A percentile compares a stretch with the other conserved stretches of the same genome.
phyloP scores from a whole-genome alignment of 2,113 vertebrate genomes.

The Promerops cafer region DNA sequence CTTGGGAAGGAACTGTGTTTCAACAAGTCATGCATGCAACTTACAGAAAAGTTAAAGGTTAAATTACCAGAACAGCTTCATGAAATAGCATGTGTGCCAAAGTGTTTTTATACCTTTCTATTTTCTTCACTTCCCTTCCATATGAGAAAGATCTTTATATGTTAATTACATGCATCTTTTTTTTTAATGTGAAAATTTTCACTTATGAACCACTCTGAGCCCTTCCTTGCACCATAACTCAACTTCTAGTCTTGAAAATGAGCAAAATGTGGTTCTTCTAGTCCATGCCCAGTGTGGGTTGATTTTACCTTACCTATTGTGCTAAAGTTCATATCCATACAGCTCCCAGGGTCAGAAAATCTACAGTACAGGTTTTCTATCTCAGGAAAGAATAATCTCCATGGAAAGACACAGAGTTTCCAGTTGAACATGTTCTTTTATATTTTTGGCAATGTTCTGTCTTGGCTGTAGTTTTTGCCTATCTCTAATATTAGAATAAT shows the following conservation, averaged over 20 bases:
- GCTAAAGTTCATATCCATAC: not conserved
- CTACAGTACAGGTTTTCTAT: not conserved
- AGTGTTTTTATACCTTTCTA: not conserved
- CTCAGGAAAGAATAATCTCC: not conserved
- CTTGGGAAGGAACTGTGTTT: not conserved
- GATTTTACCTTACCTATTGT: not conserved
- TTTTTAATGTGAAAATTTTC: not conserved
- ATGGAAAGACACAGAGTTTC: not conserved
- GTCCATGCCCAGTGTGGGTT: not conserved
- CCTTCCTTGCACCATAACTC: not conserved
- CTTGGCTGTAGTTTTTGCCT: not conserved
- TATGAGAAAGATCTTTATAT: not conserved
- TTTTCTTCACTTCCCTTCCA: not conserved
- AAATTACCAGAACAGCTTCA: not conserved
- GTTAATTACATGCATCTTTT: not conserved
- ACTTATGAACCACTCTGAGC: not conserved
- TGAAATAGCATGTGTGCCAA: not conserved
- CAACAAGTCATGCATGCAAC: not conserved
- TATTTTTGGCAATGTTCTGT: not conserved
- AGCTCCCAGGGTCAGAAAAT: not conserved
- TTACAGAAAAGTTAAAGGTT: not conserved
- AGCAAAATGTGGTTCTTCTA: not conserved
- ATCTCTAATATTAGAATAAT: not conserved
- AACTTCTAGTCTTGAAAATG: not conserved
- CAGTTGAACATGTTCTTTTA: not conserved